Base-by-base conservation (phyloP, 1,140 invertebrate species). In the Drosophila miranda region DNA sequence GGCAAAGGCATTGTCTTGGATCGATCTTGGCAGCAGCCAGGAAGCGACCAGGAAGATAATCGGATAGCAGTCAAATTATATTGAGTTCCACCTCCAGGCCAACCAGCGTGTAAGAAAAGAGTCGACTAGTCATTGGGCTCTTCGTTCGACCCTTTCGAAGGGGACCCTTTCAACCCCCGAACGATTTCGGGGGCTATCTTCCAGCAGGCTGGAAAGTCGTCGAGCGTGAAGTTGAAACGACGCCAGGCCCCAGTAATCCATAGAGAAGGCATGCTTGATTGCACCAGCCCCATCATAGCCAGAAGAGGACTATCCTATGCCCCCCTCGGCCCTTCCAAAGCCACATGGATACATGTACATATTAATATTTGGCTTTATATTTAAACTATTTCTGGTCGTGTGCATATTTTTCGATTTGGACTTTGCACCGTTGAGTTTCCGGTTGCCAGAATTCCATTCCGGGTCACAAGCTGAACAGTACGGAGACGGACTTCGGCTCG, bases 261-360 rank as follows among this genome's bases (percentile, higher is more conserved):
- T 61, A 80, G 69, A 79, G 60, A 79, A 56, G 59, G 34, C 52
- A 79, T 73, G 79, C 80, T 79, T 83, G 80, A 84, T 84, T 83
- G 79, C 79, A 61, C 70, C 50, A 53, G 45, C 28, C 59, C 70
- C 48, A 72, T 42, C 8, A 4, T 38, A 13, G 41, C 56, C 42
- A 2, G 43, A 45, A 2, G 43, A 45, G 41, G 56, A 53, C 67
- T 26, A 7, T 16, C 23, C 16, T 19, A 19, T 19, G 19, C 11
- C 3, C 2, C 8, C 49, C 4, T 6, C 21, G 14, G 7, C 44
- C 5, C 41, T 19, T 1, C 14, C 44, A 28, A 5, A 19, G 2
- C 38, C 7, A 7, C 3, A 43, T 21, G n/a, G 38, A 1, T n/a
- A 41, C 16, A 45, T 21, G 11, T 41, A 62, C 63, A 81, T 78